Evolutionary conservation across 2,113 vertebrate species (phyloP), one percentile per base, ranked within the genome.

Genomic region (Cephalopholis sonnerati): DNA sequence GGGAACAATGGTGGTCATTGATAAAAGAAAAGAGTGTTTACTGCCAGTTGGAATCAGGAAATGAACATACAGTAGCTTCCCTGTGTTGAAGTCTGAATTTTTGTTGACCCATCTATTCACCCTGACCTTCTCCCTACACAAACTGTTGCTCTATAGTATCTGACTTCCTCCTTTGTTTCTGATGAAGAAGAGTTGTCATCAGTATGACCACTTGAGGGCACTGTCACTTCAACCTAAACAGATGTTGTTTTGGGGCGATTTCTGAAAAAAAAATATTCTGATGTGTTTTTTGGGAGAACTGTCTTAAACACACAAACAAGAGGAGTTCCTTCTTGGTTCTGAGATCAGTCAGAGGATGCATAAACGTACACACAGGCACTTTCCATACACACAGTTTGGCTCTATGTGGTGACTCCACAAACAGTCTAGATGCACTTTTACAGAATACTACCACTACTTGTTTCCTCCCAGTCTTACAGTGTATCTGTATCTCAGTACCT

Each of bases 11-110:
- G 15, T 24, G 15, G 16, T 69, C 36, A 3, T 36, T 3, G 36
- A 4, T 51, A 32, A 69, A 53, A 36, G 11, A 54, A 46, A 15
- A 20, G 36, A 55, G 2, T 10, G 61, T 39, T 81, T 27, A 48
- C 24, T 64, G 39, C 39, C 22, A 24, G 62, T 6, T 54, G 48
- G 22, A 75, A 82, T 59, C 11, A 24, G 25, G n/a, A 57, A 67
- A 17, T 11, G 5, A 57, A 16, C 29, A 6, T 11, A 7, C 3
- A 36, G 36, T 4, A 7, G 0, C 32, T 25, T 16, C 27, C 22
- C 67, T 18, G 24, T 29, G 44, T 10, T 25, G 61, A 65, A n/a
- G 27, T 58, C 63, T 27, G 39, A 18, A 15, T 1, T 74, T 51
- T 53, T 74, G 69, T 74, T 66, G 36, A 59, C 1, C 7, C n/a